Conservation (phyloP, 2,113 vertebrate genomes). For the Todiramphus saurophagus region DNA sequence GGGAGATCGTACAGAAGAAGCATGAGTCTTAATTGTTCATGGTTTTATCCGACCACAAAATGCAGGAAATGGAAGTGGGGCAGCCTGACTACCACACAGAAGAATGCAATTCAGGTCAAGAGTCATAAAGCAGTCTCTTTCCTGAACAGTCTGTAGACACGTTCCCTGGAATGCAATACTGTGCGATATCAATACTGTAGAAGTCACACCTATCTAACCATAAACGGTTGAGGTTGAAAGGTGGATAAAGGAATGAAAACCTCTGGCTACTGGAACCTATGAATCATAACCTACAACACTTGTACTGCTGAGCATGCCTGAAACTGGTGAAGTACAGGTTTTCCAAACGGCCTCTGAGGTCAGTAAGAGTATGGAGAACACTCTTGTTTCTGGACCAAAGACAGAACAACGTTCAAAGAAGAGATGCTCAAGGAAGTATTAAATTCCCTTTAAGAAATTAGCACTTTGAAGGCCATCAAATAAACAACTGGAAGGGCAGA, state of each 20-base stretch:
- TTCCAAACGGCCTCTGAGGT: not conserved
- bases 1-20: not conserved
- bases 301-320: not conserved
- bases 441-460: not conserved
- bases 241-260: not conserved
- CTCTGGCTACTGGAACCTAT: not conserved
- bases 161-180: slow-evolving; percentile 8
- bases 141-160: not conserved
- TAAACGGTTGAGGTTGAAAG: not conserved
- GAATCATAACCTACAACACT: not conserved
- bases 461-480: not conserved
- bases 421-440: not conserved
- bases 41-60: not conserved
- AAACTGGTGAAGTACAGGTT: not conserved
- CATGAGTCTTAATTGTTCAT: not conserved
- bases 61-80: not conserved
- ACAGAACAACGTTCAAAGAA: not conserved
- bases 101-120: not conserved
- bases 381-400: not conserved
- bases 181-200: not conserved
- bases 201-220: not conserved
- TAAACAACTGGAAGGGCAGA: not conserved
- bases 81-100: not conserved
- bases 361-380: not conserved
- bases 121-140: slow-evolving; percentile 13